Evolutionary conservation across 1,140 invertebrate genomes (phyloP).

Genomic region (Gerris buenoi): DNA sequence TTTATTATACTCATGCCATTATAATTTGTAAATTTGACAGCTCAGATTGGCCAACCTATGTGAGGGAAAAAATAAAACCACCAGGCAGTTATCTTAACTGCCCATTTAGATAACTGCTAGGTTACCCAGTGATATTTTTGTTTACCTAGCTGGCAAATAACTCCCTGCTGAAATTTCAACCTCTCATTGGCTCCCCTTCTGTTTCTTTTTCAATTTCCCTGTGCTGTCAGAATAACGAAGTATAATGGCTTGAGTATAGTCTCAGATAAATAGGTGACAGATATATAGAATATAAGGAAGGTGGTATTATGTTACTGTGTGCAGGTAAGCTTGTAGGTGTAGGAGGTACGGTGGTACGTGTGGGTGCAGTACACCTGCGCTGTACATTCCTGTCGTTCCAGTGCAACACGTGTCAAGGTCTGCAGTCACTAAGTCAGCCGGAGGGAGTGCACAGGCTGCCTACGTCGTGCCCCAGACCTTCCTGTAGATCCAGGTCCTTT

Average conservation of each 20-base stretch:
- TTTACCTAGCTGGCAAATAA: no score
- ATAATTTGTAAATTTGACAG: no score
- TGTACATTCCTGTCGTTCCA: constrained; percentile 64
- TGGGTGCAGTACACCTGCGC: constrained; percentile 55
- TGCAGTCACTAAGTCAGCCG: constrained; percentile 42
- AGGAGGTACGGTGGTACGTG: constrained; percentile 71
- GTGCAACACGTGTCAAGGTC: constrained; percentile 48
- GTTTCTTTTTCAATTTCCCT: constrained; percentile 10
- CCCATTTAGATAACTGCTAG: no score
- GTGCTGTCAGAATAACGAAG: neutral
- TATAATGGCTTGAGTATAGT: neutral
- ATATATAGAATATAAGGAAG: constrained; percentile 5
- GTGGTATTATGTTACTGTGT: constrained; percentile 20
- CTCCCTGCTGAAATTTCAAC: no score
- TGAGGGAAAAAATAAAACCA: no score
- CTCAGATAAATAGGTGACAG: neutral
- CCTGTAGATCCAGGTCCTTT: constrained; percentile 47
- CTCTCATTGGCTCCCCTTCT: constrained; percentile 15
- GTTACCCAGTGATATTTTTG: no score
- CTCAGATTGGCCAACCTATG: no score
- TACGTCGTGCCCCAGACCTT: constrained; percentile 34
- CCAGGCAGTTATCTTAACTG: no score
- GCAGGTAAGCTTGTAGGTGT: constrained; percentile 67
- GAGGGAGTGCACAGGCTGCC: constrained; percentile 44
- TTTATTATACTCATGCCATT: no score